Evolutionary conservation across 2,113 vertebrate species (phyloP), one percentile per base, ranked within the genome.

Genomic region (Tetrax tetrax): DNA sequence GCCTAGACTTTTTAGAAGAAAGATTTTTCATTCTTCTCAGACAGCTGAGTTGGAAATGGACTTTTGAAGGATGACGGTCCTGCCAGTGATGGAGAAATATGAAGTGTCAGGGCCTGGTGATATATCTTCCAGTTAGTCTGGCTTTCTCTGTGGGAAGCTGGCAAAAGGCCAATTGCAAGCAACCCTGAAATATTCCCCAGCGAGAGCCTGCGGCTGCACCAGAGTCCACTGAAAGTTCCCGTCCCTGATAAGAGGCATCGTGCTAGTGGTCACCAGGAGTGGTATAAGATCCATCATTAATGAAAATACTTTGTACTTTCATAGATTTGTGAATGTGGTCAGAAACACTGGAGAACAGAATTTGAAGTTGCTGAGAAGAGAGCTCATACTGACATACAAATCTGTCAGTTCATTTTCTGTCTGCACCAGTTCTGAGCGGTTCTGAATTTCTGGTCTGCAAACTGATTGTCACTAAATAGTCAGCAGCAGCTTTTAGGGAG

Each of bases 21-120:
- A 56, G 25, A 87, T 87, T 95, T 96, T 96, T 96, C 95, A 93
- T 94, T 93, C 68, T 90, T 93, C 69, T 92, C 56, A 54, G 91
- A 71, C 93, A 93, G 91, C 91, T 96, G 76, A 92, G 37, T 88
- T 96, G 87, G 89, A 95, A 97, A 95, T 95, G 83, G 84, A 96
- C 90, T 94, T 97, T 77, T 91, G 93, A 89, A 95, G 78, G 91
- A 91, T 93, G 81, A 88, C 91, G 83, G 51, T 78, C 59, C 70
- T 95, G 90, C 86, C 92, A 80, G 70, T 77, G 93, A 74, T 83
- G 89, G 81, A 95, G 92, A 95, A 96, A 92, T 93, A 91, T 76
- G 81, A 66, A 75, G 66, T 95, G 92, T 92, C 95, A 78, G 80
- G 33, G 51, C 29, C 48, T 74, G 72, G 83, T 94, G 84, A 94